A percentile compares a stretch with the other conserved stretches of the same genome.
Evolutionary conservation across 2,113 vertebrate species (phyloP).

Genomic region (Rhabdomys dilectus): DNA sequence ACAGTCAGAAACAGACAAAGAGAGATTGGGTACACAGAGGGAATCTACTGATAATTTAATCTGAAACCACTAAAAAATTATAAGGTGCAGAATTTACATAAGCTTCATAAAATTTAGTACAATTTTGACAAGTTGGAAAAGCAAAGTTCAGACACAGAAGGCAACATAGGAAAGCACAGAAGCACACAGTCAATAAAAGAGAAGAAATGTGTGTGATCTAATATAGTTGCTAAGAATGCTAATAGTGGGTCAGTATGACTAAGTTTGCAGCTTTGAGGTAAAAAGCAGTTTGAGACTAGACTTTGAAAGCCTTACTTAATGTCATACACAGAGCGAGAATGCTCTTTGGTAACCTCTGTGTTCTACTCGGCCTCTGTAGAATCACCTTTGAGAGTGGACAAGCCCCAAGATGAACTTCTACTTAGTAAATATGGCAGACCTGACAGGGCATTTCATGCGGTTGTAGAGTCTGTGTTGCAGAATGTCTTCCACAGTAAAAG

Average conservation of each 20-base stretch:
- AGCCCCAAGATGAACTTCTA: not conserved
- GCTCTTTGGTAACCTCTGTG: not conserved
- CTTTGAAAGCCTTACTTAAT: not conserved
- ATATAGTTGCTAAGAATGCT: not conserved
- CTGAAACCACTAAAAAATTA: not conserved
- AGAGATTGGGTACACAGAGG: not conserved
- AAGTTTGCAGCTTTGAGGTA: not conserved
- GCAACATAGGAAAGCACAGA: not conserved
- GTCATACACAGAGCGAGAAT: not conserved
- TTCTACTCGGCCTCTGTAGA: not conserved
- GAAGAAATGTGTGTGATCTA: not conserved
- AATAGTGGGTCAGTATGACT: not conserved
- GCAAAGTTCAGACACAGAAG: not conserved
- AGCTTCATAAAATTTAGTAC: not conserved
- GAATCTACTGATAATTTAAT: not conserved
- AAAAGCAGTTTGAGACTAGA: not conserved
- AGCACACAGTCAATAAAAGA: not conserved
- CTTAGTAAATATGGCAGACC: not conserved
- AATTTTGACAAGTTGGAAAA: not conserved
- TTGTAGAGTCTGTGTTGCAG: not conserved
- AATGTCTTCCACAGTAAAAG: not conserved
- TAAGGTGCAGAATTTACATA: not conserved
- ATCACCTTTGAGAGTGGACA: not conserved
- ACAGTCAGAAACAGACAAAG: accelerated
- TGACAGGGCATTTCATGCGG: not conserved